These are phyloP conservation scores for Phengaris arion DNA, from an alignment of 2,888 invertebrate species.

Conservation along the genomic window DNA sequence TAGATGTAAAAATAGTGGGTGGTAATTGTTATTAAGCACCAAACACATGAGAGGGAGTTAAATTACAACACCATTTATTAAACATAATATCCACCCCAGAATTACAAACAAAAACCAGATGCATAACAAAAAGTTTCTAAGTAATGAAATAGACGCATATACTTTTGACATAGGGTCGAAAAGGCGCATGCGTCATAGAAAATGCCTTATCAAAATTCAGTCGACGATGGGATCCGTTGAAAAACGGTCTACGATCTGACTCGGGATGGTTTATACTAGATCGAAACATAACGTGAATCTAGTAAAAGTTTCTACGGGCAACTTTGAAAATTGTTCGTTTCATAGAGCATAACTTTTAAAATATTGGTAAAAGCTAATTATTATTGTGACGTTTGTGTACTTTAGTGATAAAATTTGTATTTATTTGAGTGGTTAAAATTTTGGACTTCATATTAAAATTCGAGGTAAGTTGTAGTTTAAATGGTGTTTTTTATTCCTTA, in stretches of 20 bases:
- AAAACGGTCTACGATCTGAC: not conserved
- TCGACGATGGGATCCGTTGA: slow-evolving; percentile 4
- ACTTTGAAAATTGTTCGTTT: not conserved
- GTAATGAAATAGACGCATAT: slow-evolving; percentile 7
- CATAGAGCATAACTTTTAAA: not conserved
- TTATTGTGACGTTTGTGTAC: not conserved
- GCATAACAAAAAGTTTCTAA: not conserved
- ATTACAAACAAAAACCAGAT: not conserved
- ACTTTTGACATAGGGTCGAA: not conserved
- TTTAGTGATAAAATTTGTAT: not conserved
- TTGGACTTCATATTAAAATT: not conserved
- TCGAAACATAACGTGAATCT: not conserved
- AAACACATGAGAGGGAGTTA: not conserved
- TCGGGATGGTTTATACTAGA: not conserved
- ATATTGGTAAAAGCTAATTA: not conserved
- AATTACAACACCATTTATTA: not conserved
- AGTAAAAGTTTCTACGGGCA: not conserved
- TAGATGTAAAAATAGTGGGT: too few species aligned
- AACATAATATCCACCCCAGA: not conserved
- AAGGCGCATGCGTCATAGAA: slow-evolving; percentile 5
- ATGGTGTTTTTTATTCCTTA: not conserved
- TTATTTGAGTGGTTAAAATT: not conserved
- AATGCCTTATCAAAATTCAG: slow-evolving; percentile 5
- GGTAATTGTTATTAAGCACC: too few species aligned
- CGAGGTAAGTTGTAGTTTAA: not conserved